Evolutionary conservation across 2,797 vertebrate genomes (phyloP), one percentile per base, ranked within the genome.

Genomic region (Protonibea diacanthus): DNA sequence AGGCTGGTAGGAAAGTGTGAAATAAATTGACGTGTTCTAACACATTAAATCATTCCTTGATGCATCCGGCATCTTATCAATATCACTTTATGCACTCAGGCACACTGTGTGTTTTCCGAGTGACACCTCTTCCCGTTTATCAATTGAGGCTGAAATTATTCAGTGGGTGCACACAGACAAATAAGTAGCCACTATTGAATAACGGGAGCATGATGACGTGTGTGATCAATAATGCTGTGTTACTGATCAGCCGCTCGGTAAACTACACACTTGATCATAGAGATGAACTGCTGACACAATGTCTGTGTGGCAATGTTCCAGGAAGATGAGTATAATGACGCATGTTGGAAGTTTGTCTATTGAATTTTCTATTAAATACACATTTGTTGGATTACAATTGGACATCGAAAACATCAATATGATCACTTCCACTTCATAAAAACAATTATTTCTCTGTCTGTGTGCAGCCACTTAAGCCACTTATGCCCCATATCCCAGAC

Each of bases 221-320:
- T 4, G 3, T 0, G 33, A 52, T 85, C 71, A 17, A 74, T 71
- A 79, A 17, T 1, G 2, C 27, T 51, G 23, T 5, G 18, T 9
- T 17, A 80, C 23, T 17, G 55, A 82, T 81, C 38, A 7, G 25
- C 0, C 33, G 6, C 21, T 12, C 2, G n/a, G 29, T 38, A 49
- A 75, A 76, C 51, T n/a, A 75, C 29, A 6, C 58, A 27, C 51
- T 58, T 45, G 47, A 65, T 13, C 44, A 40, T 38, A n/a, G 27
- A 65, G 42, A 45, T n/a, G 44, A 68, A 49, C 7, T 9, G 21
- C 20, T n/a, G n/a, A 66, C 0, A 25, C 5, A 23, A 57, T 5
- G 18, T 47, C 10, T 38, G 38, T 48, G 47, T 33, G 40, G 13
- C 8, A 11, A 4, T 13, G 48, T 49, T 38, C 44, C 14, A 49